Base-by-base conservation (phyloP, 2,888 invertebrate species). In the Scrobipalpa costella region DNA sequence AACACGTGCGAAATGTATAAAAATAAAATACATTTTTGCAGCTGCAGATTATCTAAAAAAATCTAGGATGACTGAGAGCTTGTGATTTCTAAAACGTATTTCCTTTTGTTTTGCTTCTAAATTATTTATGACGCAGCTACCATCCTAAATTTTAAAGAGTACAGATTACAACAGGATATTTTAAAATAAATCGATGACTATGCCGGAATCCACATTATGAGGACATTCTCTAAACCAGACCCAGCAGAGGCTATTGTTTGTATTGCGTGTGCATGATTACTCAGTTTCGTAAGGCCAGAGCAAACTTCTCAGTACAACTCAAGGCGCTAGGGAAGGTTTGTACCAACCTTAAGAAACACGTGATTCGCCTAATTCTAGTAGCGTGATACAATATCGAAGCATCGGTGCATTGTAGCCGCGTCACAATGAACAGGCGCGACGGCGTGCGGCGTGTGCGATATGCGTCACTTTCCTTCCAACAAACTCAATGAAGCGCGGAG, bases 401-500 rank as follows among this genome's bases (percentile, higher is more conserved):
- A 50, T 60, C 34, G 21, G 44, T 60, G 64, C 58, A 64, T 40
- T 64, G 47, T 50, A 49, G 57, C 38, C 59, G 27, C 64, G 64
- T 64, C 62, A 64, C 74, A 74, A 75, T 74, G 73, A 72, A 70
- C 73, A 76, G 69, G 68, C 69, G 27, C 27, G 27, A n/a, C 27
- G 27, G 27, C 27, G 27, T 27, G 71, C 66, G 75, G 74, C 77
- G 81, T 81, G 83, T 83, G 81, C 81, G 77, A 82, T 80, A 79
- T 79, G 78, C 79, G 84, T 88, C 89, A 90, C 90, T 90, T 90
- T 80, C 81, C 78, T 81, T 90, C 87, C 84, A 88, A 80, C 86
- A 85, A 83, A 90, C 84, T 84, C 90, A 86, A 89, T 90, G 90
- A 88, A 88, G 90, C 90, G 86, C 76, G 79, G 90, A 85, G 90